phyloP scores from a whole-genome alignment of 2,888 invertebrate genomes.

The Andricus quercusramuli region DNA sequence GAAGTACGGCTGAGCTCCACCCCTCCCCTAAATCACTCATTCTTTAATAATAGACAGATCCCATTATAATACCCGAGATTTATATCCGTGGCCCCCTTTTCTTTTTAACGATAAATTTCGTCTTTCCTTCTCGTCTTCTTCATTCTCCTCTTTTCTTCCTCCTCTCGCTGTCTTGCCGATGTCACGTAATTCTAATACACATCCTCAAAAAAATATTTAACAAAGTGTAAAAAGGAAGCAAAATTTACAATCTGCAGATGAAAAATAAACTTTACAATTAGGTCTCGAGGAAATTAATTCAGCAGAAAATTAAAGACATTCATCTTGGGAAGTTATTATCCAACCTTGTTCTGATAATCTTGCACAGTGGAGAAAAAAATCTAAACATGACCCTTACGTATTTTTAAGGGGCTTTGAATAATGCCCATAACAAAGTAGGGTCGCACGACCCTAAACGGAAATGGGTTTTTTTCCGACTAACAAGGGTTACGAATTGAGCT shows the following conservation, averaged over 20 bases:
- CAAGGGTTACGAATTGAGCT: not conserved
- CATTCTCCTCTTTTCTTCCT: conserved; percentile 45
- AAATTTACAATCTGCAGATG: not conserved
- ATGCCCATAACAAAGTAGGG: conserved; percentile 8
- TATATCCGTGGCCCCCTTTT: conserved; percentile 77
- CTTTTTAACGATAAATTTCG: conserved; percentile 78
- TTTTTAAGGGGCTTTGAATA: conserved; percentile 3
- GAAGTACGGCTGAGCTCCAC: conserved; percentile 72
- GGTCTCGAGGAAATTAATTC: not conserved
- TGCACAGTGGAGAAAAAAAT: not conserved
- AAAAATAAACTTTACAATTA: not conserved
- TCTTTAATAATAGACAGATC: conserved; percentile 79
- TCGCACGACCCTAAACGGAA: not conserved
- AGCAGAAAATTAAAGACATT: not conserved
- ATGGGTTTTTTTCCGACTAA: not conserved
- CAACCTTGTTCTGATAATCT: not conserved
- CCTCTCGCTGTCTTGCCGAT: conserved; percentile 44
- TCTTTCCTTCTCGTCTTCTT: conserved; percentile 62
- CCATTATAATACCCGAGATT: conserved; percentile 79
- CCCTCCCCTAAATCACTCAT: conserved; percentile 78
- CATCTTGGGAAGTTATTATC: not conserved
- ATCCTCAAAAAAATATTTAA: not conserved
- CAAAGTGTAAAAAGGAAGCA: not conserved
- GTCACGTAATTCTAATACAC: conserved; percentile 15
- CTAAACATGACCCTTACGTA: not conserved